Percentiles rank a stretch among this genome's conserved stretches.
phyloP scores from a whole-genome alignment of 2,888 invertebrate genomes.

The Epistrophe eligans region DNA sequence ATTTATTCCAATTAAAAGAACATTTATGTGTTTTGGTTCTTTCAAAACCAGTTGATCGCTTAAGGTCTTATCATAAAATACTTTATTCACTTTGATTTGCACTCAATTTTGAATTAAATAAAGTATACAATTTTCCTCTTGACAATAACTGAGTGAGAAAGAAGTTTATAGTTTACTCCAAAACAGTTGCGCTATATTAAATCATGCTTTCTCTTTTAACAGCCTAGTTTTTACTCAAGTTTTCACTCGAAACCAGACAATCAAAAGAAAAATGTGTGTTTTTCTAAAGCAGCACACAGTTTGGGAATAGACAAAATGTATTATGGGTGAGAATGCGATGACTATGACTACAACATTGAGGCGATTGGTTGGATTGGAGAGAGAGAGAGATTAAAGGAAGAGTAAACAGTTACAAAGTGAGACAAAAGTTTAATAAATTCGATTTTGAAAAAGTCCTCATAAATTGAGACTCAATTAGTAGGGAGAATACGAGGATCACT shows the following conservation, averaged over 20 bases:
- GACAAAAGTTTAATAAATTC: conserved; percentile 66
- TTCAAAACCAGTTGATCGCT: not conserved
- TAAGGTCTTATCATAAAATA: not conserved
- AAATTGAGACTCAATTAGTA: conserved; percentile 68
- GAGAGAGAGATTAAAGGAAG: conserved; percentile 15
- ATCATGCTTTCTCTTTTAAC: not conserved
- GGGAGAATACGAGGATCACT: conserved; percentile 67
- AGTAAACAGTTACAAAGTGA: conserved; percentile 37
- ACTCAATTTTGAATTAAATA: conserved; percentile 9
- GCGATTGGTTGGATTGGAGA: conserved; percentile 29
- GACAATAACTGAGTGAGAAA: not conserved
- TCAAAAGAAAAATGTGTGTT: not conserved
- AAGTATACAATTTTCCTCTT: no score
- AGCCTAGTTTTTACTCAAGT: not conserved
- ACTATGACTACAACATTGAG: conserved; percentile 34
- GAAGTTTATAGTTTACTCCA: not conserved
- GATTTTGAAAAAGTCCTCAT: conserved; percentile 56
- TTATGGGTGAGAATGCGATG: conserved; percentile 27
- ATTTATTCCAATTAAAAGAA: conserved; percentile 54
- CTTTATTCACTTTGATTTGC: not conserved
- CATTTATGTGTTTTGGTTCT: conserved; percentile 6
- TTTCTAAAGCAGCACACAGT: not conserved
- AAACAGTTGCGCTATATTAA: not conserved
- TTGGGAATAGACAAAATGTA: not conserved
- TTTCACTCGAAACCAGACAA: not conserved